phyloP scores from a whole-genome alignment of 2,113 vertebrate species.

The Megaptera novaeangliae region DNA sequence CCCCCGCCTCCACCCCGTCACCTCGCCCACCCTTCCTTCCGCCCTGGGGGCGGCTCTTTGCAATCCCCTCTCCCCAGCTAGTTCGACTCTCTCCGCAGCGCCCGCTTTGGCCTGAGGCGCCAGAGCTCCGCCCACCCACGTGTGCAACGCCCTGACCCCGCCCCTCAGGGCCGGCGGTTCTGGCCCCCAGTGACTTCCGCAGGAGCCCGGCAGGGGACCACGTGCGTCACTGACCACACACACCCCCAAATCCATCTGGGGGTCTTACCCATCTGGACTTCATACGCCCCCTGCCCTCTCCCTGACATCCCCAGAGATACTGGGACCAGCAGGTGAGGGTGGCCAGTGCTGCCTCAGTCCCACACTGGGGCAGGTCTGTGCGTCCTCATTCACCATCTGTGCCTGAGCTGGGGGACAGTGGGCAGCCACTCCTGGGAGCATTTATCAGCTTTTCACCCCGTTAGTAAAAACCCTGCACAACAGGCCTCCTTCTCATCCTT shows the following conservation, averaged over 20 bases:
- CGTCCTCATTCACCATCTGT: background rate
- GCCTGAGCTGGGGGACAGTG: background rate
- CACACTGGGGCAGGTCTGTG: background rate
- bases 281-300: background rate
- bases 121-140: background rate
- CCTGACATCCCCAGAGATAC: background rate
- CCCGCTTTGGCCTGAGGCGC: background rate
- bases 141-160: background rate
- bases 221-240: background rate
- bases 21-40: background rate
- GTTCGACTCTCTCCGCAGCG: rapidly evolving
- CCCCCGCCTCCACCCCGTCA: too few species aligned
- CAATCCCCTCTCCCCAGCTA: background rate
- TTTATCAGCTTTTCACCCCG: background rate
- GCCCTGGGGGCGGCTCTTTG: background rate
- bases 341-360: background rate
- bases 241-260: too few species aligned
- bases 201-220: background rate
- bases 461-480: background rate
- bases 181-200: background rate
- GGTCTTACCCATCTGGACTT: background rate
- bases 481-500: background rate
- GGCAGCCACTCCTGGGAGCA: background rate
- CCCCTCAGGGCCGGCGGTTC: background rate
- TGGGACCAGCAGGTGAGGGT: background rate